Conservation (phyloP, 2,113 vertebrate genomes). For the Silurus asotus region DNA sequence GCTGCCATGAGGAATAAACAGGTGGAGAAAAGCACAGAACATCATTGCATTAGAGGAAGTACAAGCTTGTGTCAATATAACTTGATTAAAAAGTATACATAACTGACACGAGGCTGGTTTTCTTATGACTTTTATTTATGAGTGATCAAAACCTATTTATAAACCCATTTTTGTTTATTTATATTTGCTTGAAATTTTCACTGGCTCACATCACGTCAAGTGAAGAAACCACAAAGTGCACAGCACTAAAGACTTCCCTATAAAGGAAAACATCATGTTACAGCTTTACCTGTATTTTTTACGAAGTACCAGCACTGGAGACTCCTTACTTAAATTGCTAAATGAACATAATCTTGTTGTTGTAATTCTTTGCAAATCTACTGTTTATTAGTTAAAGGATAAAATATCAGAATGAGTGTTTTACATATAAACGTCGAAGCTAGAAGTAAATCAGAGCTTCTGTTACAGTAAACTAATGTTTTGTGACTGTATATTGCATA, state of each 20-base stretch:
- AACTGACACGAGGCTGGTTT: neutral
- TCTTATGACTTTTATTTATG: neutral
- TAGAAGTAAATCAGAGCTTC: neutral
- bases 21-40: neutral
- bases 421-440: neutral
- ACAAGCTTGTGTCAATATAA: neutral
- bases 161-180: neutral
- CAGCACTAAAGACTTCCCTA: neutral
- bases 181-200: neutral
- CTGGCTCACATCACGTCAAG: neutral
- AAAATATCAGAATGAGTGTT: neutral
- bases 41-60: neutral
- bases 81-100: neutral
- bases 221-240: neutral
- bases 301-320: neutral
- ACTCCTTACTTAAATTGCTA: neutral
- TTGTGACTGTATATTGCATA: neutral
- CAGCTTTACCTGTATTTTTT: neutral
- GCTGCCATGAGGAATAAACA: conserved; percentile 1
- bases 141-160: neutral
- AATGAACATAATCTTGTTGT: neutral
- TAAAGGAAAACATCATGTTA: no score
- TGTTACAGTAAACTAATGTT: neutral
- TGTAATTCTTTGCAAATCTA: neutral
- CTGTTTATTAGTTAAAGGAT: neutral